Conservation (phyloP, 2,888 invertebrate genomes). For the Baronia brevicornis region DNA sequence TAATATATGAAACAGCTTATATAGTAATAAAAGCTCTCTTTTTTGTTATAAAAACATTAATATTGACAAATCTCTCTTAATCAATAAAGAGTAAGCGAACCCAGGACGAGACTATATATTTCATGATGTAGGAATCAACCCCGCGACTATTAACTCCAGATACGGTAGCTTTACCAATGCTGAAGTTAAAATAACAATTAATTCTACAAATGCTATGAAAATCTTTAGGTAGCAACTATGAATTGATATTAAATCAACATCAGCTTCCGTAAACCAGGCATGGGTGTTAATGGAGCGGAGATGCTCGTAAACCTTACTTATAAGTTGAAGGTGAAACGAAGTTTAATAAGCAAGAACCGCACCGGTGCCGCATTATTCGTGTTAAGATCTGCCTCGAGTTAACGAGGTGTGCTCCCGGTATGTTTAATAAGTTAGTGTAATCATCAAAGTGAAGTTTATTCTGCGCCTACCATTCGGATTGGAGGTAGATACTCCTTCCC, state of each 20-base stretch:
- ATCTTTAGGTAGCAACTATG: constrained; percentile 5
- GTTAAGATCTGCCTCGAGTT: constrained; percentile 28
- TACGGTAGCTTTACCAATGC: too few species aligned
- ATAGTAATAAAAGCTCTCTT: too few species aligned
- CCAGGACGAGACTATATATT: too few species aligned
- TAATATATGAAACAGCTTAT: too few species aligned
- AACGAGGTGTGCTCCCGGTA: constrained; percentile 26
- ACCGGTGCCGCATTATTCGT: constrained; percentile 35
- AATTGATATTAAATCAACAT: constrained; percentile 15
- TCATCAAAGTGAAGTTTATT: constrained; percentile 21
- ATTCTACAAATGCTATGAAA: constrained; percentile 8
- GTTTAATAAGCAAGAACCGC: constrained; percentile 55
- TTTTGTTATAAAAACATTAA: too few species aligned
- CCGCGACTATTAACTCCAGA: too few species aligned
- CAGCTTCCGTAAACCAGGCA: constrained; percentile 14
- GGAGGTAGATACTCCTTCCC: constrained; percentile 12
- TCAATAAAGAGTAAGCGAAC: too few species aligned
- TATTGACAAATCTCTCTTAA: too few species aligned
- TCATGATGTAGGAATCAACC: too few species aligned
- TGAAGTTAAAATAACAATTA: too few species aligned
- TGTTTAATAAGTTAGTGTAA: constrained; percentile 22
- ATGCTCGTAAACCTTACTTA: constrained; percentile 22
- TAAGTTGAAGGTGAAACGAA: constrained; percentile 30
- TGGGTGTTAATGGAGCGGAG: constrained; percentile 23
- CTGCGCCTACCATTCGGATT: constrained; percentile 15